Conservation (phyloP, 2,888 invertebrate genomes). For the Coenonympha arcania region DNA sequence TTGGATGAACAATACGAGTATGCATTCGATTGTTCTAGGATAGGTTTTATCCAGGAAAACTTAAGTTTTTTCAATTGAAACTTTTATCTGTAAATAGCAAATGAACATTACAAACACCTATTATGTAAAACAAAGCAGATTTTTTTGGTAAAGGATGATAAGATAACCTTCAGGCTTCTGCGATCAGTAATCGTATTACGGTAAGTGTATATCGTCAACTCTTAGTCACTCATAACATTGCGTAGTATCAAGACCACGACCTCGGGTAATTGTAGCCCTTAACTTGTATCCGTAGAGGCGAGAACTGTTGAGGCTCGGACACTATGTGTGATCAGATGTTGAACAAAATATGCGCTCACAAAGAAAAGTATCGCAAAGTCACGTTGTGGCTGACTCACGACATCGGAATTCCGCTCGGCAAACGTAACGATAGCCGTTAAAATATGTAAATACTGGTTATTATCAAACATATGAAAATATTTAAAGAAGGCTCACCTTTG, state of each 20-base stretch:
- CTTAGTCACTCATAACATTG: neutral
- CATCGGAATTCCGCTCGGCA: slow-evolving; percentile 27
- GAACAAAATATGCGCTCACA: slow-evolving; percentile 27
- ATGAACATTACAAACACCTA: too few species aligned
- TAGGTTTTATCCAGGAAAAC: too few species aligned
- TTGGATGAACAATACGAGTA: too few species aligned
- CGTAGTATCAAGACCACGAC: neutral
- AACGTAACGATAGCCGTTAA: slow-evolving; percentile 13
- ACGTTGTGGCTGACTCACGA: slow-evolving; percentile 28
- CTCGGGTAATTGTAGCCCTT: neutral
- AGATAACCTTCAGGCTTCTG: neutral
- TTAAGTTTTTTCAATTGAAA: too few species aligned
- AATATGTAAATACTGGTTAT: slow-evolving; percentile 9
- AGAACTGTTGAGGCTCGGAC: slow-evolving; percentile 8
- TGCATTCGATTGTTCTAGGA: too few species aligned
- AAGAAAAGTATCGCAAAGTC: slow-evolving; percentile 26
- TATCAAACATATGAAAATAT: neutral
- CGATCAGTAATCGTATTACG: neutral
- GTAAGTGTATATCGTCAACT: neutral
- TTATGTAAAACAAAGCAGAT: neutral
- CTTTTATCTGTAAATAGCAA: too few species aligned
- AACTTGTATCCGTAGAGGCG: neutral
- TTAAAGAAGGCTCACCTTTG: neutral
- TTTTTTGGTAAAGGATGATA: too few species aligned
- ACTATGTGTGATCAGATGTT: slow-evolving; percentile 28